phyloP scores from a whole-genome alignment of 2,113 vertebrate species.

The Helogale parvula region DNA sequence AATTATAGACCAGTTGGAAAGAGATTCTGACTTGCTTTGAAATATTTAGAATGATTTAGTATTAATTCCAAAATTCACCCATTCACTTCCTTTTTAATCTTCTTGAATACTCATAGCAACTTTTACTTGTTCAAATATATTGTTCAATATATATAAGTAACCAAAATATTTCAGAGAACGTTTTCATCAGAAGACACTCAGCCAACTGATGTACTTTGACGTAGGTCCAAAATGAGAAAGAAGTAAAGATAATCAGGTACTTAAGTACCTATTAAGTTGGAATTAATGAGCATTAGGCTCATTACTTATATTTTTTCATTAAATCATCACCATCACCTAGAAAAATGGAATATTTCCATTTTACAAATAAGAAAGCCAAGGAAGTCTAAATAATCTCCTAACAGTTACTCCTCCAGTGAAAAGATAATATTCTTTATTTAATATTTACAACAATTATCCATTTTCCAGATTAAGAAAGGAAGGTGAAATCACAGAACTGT shows the following conservation, averaged over 20 bases:
- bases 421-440: not conserved
- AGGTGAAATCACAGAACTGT: not conserved
- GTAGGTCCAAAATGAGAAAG: not conserved
- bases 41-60: constrained; percentile 17
- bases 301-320: not conserved
- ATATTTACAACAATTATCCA: not conserved
- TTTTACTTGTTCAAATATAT: not conserved
- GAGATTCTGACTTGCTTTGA: not conserved
- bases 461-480: not conserved
- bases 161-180: not conserved
- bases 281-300: not conserved
- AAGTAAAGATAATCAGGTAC: not conserved
- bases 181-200: not conserved
- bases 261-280: not conserved
- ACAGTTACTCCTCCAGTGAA: not conserved
- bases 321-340: not conserved
- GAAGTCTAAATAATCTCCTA: not conserved
- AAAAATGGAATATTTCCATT: not conserved
- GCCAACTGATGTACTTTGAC: not conserved
- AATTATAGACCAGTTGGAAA: not conserved
- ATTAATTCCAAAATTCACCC: constrained; percentile 23
- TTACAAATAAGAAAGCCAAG: not conserved
- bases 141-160: not conserved
- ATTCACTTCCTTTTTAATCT: not conserved
- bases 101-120: not conserved